Base-by-base conservation (phyloP, 2,113 vertebrate genomes). In the Mesocricetus auratus region DNA sequence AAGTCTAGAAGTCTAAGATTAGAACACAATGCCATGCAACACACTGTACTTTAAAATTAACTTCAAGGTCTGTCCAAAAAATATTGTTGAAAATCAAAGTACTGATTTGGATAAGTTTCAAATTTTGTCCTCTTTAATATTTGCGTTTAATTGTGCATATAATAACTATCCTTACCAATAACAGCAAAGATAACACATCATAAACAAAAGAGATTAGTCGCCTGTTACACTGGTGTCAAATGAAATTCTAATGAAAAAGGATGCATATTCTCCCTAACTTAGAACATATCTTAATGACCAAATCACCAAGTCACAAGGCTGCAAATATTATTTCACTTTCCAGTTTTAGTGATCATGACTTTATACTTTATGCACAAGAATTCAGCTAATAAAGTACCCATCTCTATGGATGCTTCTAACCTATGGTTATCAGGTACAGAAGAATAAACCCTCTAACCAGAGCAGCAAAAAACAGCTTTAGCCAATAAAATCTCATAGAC, bases 191-290 rank as follows among this genome's bases (percentile, higher is more conserved):
- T 16, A 79, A 79, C 15, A 82, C 9, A 90, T 86, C 42, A 73
- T 36, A 68, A 89, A 81, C 22, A 62, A 92, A 88, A 89, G 92
- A 89, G 56, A 77, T n/a, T 33, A 79, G 15, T 56, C 10, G 39
- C 91, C 53, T 86, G 33, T 86, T 58, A 92, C 45, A 91, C 21
- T 89, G 47, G 33, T 22, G 85, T 81, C 73, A 86, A 21, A 53
- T 92, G 22, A 94, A 95, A 96, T 96, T 95, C 83, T 96, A 81
- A 97, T 91, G 68, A 96, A 98, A 98, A 95, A 50, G 47, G 33
- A 86, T 21, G 96, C 29, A 69, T 98, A 93, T 81, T 81, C 83
- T 88, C 95, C 89, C 95, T 95, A 95, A 82, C 45, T 97, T 91
- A 69, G 1, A 42, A 86, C 5, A 31, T 33, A 86, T 21, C 83